phyloP scores from a whole-genome alignment of 2,888 invertebrate genomes.

The Drosophila differens region DNA sequence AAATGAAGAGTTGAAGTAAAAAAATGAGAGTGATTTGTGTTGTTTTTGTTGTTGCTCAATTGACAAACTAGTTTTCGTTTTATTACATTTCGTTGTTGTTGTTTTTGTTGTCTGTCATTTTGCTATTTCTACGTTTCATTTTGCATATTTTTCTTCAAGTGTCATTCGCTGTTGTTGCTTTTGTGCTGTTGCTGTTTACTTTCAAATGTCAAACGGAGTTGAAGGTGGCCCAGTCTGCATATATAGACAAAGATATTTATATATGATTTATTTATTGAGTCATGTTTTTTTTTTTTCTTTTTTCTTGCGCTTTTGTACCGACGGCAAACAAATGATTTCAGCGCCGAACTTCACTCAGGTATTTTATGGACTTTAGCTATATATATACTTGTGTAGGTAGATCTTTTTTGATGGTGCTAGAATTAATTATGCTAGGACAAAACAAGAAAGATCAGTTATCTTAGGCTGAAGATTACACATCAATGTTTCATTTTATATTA shows the following conservation, averaged over 20 bases:
- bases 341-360: slow-evolving; percentile 64
- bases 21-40: slow-evolving; percentile 69
- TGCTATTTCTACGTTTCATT: slow-evolving; percentile 48
- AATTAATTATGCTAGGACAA: slow-evolving; percentile 20
- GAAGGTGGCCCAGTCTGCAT: slow-evolving; percentile 71
- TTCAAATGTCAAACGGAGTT: slow-evolving; percentile 77
- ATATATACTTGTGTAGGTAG: neutral
- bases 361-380: slow-evolving; percentile 31
- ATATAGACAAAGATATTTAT: slow-evolving; percentile 42
- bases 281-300: slow-evolving; percentile 47
- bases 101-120: slow-evolving; percentile 11
- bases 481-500: neutral
- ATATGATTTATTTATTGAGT: slow-evolving; percentile 69
- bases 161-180: slow-evolving; percentile 47
- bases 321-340: slow-evolving; percentile 62
- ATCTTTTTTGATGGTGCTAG: slow-evolving; percentile 30
- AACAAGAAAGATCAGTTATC: neutral
- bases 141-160: slow-evolving; percentile 72
- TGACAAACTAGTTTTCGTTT: slow-evolving; percentile 53
- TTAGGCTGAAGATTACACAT: neutral
- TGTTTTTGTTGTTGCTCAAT: slow-evolving; percentile 41
- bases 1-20: slow-evolving; percentile 57
- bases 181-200: slow-evolving; percentile 51
- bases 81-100: slow-evolving; percentile 27
- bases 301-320: neutral